A percentile compares a stretch with the other conserved stretches of the same genome.
Conservation (phyloP, 1,140 invertebrate species). For the Eulimnadia texana region DNA sequence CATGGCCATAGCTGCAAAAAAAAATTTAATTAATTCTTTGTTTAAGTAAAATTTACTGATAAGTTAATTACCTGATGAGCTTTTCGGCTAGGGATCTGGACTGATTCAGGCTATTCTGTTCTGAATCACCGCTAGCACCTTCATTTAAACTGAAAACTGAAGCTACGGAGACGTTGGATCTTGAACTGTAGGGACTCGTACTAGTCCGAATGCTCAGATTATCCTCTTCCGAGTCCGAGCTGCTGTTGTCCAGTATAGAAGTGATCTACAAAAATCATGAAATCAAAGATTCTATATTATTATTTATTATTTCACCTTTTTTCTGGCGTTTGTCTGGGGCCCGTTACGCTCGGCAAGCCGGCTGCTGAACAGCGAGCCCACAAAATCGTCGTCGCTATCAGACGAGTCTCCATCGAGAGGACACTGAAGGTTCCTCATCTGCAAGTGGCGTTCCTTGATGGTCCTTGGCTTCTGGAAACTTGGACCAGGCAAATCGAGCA, state of each 20-base stretch:
- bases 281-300: too few species aligned
- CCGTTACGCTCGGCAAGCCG: too few species aligned
- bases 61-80: background rate
- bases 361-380: too few species aligned
- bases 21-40: too few species aligned
- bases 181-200: background rate
- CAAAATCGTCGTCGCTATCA: background rate
- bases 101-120: background rate
- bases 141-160: background rate
- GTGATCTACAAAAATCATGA: background rate
- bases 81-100: background rate
- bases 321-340: too few species aligned
- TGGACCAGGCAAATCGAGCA: background rate
- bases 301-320: too few species aligned
- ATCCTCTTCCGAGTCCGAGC: background rate
- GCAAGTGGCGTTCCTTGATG: background rate
- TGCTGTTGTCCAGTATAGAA: background rate
- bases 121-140: background rate
- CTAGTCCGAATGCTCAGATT: background rate
- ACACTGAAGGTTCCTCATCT: background rate
- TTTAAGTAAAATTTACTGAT: too few species aligned
- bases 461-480: background rate
- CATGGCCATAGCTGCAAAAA: background rate
- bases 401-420: background rate
- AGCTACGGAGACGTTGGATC: background rate